phyloP scores from a whole-genome alignment of 2,888 invertebrate species.

The Acanthosepion pharaonis region DNA sequence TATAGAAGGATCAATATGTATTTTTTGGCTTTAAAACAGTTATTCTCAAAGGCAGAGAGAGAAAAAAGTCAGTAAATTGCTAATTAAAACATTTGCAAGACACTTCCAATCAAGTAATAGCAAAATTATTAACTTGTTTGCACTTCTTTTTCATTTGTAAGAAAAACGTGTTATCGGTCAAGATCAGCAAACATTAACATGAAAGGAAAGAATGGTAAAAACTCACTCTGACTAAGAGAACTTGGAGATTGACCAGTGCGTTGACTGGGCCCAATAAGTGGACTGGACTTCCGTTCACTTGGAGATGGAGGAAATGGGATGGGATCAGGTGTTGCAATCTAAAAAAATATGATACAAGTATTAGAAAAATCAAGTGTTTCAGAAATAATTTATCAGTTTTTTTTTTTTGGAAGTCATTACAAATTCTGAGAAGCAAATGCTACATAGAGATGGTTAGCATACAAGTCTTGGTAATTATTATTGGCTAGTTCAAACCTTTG shows the following conservation, averaged over 20 bases:
- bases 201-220: too few relatives aligned
- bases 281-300: conserved; percentile 68
- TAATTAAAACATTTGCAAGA: too few relatives aligned
- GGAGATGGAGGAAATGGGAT: conserved; percentile 66
- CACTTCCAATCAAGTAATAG: too few relatives aligned
- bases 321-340: conserved; percentile 65
- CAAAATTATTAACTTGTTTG: too few relatives aligned
- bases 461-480: not conserved
- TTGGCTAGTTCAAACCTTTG: too few relatives aligned
- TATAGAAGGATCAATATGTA: too few relatives aligned
- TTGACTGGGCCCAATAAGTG: conserved; percentile 58
- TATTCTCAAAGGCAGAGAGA: too few relatives aligned
- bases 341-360: conserved; percentile 47
- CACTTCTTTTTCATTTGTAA: too few relatives aligned
- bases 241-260: conserved; percentile 55
- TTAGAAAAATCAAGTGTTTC: not conserved
- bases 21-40: too few relatives aligned
- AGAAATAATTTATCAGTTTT: not conserved
- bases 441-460: not conserved
- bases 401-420: not conserved
- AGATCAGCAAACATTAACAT: too few relatives aligned
- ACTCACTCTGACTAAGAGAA: conserved; percentile 53
- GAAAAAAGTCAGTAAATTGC: too few relatives aligned
- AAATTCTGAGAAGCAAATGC: not conserved
- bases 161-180: too few relatives aligned